These are phyloP conservation scores for Phaedon cochleariae DNA, from an alignment of 2,888 invertebrate species.

Conservation along the genomic window DNA sequence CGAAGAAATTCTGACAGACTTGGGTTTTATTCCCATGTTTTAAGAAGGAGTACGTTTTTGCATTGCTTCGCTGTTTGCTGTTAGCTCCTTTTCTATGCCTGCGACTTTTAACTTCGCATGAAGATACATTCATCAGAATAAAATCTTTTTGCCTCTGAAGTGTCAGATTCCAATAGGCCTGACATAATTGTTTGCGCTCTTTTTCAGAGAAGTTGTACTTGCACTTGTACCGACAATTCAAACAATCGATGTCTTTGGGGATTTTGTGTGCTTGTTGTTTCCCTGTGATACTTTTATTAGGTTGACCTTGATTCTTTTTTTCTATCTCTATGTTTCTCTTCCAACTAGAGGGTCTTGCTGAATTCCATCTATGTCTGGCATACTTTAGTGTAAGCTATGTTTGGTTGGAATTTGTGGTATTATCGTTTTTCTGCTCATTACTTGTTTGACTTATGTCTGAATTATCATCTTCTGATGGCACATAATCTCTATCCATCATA, in stretches of 20 bases:
- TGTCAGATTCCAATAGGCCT: slow-evolving; percentile 16
- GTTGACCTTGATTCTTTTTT: not conserved
- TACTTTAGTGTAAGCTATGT: no score
- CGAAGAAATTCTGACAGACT: no score
- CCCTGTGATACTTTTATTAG: slow-evolving; percentile 4
- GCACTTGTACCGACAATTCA: slow-evolving; percentile 14
- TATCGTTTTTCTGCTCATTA: no score
- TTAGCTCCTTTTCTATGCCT: slow-evolving; percentile 3
- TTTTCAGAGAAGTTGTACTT: slow-evolving; percentile 7
- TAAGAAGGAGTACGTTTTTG: not conserved
- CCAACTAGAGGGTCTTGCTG: no score
- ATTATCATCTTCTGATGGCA: no score
- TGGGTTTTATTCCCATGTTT: not conserved
- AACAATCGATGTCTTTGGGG: slow-evolving; percentile 10
- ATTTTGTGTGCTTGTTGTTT: slow-evolving; percentile 2
- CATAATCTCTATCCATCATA: no score
- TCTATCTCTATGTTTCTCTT: no score
- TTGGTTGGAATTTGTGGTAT: no score
- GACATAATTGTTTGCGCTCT: slow-evolving; percentile 9
- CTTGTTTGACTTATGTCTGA: no score
- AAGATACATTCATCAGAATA: slow-evolving; percentile 8
- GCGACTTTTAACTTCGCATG: slow-evolving; percentile 12
- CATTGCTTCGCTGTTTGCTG: not conserved
- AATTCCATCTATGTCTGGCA: no score
- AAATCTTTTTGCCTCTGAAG: slow-evolving; percentile 16